Evolutionary conservation across 2,797 vertebrate species (phyloP), one percentile per base, ranked within the genome.

Genomic region (Pelochelys cantorii): DNA sequence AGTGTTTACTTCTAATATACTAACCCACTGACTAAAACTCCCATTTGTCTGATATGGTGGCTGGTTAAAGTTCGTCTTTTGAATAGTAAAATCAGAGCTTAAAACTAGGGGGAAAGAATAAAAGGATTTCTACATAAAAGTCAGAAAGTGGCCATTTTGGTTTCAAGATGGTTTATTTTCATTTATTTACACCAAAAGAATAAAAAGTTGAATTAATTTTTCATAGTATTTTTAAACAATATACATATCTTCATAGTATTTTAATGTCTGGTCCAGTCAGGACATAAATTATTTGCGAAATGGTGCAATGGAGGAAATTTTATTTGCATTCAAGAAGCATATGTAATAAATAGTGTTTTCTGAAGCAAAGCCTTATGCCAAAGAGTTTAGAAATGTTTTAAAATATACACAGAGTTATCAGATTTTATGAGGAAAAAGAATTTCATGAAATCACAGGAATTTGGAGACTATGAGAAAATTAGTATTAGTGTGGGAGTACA

Each of bases 1-100:
- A 85, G 60, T 93, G 97, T 97, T 98, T 97, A 97, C 95, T 97
- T 95, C 95, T 95, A 97, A 95, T 85, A 91, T 77, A 93, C 68
- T 81, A 96, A 97, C 96, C 42, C 78, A 14, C 95, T 68, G 65
- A 55, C 97, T 96, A 94, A 94, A 96, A 97, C 96, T 97, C 95
- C 97, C 95, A 97, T 98, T 98, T 97, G 97, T 98, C 96, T 97
- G 97, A 97, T 96, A 97, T 37, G 80, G 96, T 97, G 96, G 96
- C 84, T 97, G 97, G 98, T 98, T 97, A 98, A 96, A 98, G 97
- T 97, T 97, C 95, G 95, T 97, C 96, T 97, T 97, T 94, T 97
- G 97, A 98, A 97, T 95, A 97, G 95, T 87, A 97, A 97, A 97
- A 97, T 22, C 34, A 1, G 3, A 83, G 93, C 87, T 98, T 94